A percentile compares a stretch with the other conserved stretches of the same genome.
Conservation (phyloP, 2,888 invertebrate species). For the Tineola bisselliella region DNA sequence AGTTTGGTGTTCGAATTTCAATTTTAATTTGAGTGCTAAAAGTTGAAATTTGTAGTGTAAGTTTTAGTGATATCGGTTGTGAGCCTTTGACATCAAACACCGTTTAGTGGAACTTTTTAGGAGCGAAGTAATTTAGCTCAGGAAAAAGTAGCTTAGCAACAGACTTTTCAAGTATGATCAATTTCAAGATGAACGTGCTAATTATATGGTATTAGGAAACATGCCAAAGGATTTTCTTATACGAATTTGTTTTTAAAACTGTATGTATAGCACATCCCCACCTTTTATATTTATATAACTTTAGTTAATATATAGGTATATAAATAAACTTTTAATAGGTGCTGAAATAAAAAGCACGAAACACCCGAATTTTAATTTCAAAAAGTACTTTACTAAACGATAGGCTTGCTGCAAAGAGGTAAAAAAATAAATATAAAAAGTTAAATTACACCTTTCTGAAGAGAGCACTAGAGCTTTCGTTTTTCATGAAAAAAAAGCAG, state of each 20-base stretch:
- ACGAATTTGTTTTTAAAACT: no score
- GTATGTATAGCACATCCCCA: no score
- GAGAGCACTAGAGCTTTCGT: neutral
- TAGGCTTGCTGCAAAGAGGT: neutral
- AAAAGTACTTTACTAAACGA: neutral
- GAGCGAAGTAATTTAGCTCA: neutral
- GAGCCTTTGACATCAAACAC: conserved; percentile 8
- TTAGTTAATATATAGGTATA: no score
- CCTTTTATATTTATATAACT: no score
- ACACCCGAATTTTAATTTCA: neutral
- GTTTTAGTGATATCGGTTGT: neutral
- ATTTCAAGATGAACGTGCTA: neutral
- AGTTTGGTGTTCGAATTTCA: neutral
- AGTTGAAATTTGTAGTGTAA: neutral
- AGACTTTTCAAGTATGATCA: neutral
- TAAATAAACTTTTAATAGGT: no score
- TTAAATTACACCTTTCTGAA: neutral
- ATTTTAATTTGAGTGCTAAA: neutral
- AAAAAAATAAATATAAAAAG: neutral
- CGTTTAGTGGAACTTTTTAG: conserved; percentile 1
- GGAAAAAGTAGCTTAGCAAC: neutral
- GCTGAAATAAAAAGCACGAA: neutral
- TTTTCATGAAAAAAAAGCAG: neutral
- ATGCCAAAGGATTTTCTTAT: no score
- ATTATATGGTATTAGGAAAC: neutral